These are phyloP conservation scores for Brachystomella parvula DNA, from an alignment of 1,140 invertebrate genomes.

Conservation along the genomic window DNA sequence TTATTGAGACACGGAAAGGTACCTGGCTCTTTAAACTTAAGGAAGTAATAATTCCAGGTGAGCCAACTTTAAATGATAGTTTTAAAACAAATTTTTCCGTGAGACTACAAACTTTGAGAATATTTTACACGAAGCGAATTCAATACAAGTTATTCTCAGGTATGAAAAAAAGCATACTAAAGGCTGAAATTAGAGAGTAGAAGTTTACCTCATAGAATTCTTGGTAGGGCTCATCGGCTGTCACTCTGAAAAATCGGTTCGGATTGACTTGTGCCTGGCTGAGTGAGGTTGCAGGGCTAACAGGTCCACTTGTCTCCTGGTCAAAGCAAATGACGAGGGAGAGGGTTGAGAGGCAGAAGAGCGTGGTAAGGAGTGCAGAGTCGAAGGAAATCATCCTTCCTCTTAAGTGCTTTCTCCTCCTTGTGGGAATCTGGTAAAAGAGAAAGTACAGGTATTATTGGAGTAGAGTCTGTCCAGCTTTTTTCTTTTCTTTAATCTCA, in stretches of 20 bases:
- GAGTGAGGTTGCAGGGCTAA: not conserved
- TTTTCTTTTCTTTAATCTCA: constrained; percentile 51
- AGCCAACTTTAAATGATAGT: too few relatives aligned
- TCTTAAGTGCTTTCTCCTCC: too few relatives aligned
- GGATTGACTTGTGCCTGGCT: constrained; percentile 3
- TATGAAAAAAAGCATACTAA: not conserved
- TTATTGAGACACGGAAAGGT: not conserved
- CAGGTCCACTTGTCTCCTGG: constrained; percentile 10
- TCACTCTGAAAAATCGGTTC: constrained; percentile 12
- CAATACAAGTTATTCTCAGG: not conserved
- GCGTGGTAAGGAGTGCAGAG: constrained; percentile 13
- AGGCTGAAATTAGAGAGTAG: not conserved
- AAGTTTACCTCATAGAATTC: constrained; percentile 20
- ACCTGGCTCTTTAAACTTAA: not conserved
- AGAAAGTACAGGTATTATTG: too few relatives aligned
- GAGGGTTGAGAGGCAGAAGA: constrained; percentile 19
- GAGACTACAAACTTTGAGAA: constrained; percentile 4
- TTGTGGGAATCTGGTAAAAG: too few relatives aligned
- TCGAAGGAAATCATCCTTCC: constrained; percentile 10
- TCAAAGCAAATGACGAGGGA: constrained; percentile 23
- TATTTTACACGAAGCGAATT: not conserved
- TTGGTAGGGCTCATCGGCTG: constrained; percentile 18
- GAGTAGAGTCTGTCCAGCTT: constrained; percentile 1
- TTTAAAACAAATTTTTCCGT: not conserved
- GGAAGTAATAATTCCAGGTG: not conserved